Percentiles rank a stretch among this genome's conserved stretches.
These are phyloP conservation scores for Nannoperca obscura DNA, from an alignment of 2,797 vertebrate genomes.

Conservation along the genomic window DNA sequence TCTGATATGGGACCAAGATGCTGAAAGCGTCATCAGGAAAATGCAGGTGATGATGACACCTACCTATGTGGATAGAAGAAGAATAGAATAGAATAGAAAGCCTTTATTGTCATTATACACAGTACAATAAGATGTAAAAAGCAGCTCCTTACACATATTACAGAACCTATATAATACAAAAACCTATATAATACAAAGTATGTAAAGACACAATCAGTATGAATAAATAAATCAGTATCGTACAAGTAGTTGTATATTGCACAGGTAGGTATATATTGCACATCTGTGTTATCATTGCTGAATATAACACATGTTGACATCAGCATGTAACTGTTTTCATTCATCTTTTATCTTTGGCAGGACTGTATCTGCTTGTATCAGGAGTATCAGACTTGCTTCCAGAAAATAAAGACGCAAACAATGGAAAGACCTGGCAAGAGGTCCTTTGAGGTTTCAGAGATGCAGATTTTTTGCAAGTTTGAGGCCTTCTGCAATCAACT, in stretches of 20 bases:
- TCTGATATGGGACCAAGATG: slow-evolving; percentile 88
- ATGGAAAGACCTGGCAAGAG: slow-evolving; percentile 76
- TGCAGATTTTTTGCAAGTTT: slow-evolving; percentile 88
- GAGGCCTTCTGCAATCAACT: slow-evolving; percentile 88
- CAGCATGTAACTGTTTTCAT: slow-evolving; percentile 11
- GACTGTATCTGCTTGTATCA: slow-evolving; percentile 85
- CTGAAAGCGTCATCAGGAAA: slow-evolving; percentile 81
- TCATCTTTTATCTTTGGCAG: slow-evolving; percentile 66
- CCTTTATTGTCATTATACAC: no score
- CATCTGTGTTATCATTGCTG: neutral
- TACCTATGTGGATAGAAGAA: neutral
- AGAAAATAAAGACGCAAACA: slow-evolving; percentile 81
- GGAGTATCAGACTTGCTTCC: slow-evolving; percentile 88
- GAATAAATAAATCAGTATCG: no score
- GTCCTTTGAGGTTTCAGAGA: slow-evolving; percentile 86
- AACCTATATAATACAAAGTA: no score
- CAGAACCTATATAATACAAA: no score
- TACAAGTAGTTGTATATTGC: no score
- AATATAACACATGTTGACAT: neutral
- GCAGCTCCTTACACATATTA: no score
- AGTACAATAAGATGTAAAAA: no score
- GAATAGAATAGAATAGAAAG: no score
- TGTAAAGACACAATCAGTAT: no score
- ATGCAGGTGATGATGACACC: slow-evolving; percentile 79
- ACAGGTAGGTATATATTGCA: neutral